Base-by-base conservation (phyloP, 2,888 invertebrate species). In the Mimachlamys varia region DNA sequence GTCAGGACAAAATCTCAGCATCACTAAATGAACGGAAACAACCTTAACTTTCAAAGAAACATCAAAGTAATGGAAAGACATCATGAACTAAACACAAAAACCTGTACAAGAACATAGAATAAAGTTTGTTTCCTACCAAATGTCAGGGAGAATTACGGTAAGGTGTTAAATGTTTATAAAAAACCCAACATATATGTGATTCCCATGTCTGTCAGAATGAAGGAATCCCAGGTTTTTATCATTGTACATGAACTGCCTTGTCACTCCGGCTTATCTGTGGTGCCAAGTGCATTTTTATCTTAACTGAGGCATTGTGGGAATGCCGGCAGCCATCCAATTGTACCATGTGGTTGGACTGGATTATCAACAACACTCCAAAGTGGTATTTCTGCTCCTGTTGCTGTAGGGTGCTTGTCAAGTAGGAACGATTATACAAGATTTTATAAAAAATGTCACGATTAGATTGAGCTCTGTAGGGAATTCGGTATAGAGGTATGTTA, bases 301-400 rank as follows among this genome's bases (percentile, higher is more conserved):
- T 33, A 33, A 76, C 76, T 76, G 33, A 27, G 76, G 76, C 76
- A 76, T 76, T 76, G 33, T 76, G 76, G 76, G 76, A 76, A 76
- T 76, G 76, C 33, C 76, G 76, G 76, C 76, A 76, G 76, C 33
- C 76, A 76, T 76, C 76, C 76, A 76, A 76, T 76, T 76, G 76
- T 76, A 76, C 76, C 76, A 76, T 76, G 27, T 33, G 33, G 27
- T 33, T 10, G 27, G 76, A 33, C 33, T 76, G 76, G 76, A 76
- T 76, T 76, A 76, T 76, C 76, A 76, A 33, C 76, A 76, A 33
- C 12, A 33, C 76, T 76, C 33, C n/a, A 33, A 76, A 76, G 76
- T 76, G 76, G 27, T 76, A 76, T 76, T 5, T 15, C 76, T 76
- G 76, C 76, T 76, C 76, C 22, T 27, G 12, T 27, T 19, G 76